Evolutionary conservation across 2,113 vertebrate species (phyloP), one percentile per base, ranked within the genome.

Genomic region (Sceloporus undulatus): DNA sequence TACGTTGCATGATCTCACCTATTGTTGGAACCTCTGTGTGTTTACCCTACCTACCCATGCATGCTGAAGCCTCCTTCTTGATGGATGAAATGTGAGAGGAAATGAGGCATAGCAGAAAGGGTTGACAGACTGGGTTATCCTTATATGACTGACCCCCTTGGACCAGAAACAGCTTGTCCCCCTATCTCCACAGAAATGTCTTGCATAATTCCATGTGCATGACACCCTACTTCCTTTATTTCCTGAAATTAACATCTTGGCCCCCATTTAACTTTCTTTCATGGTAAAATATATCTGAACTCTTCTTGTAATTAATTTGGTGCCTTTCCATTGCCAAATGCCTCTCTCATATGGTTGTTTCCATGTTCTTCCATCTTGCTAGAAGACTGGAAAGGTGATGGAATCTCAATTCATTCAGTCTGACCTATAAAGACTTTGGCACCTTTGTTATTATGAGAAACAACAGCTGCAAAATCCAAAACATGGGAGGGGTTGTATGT

Each of bases 381-480:
- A 83, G 56, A 84, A 71, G 59, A 4, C 29, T 66, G 77, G 54
- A 56, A 83, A 42, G 0, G 2, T 0, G 0, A 14, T 9, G 79
- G 77, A 65, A 84, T 81, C 8, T 71, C 19, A 10, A 2, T 7
- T 59, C 65, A 73, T 48, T 87, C 18, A 70, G 21, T 48, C 3
- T 42, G 90, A 91, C 87, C 84, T 73, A 75, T 84, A 91, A 90
- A 93, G 85, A 68, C 19, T 82, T 88, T 65, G 78, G 74, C 81
- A 84, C 9, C 76, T 88, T 68, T 88, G 27, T 85, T 83, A 73
- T 74, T 75, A 71, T 52, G 82, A 76, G 38, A 62, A 90, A 88
- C 77, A 89, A 80, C 84, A 87, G 73, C 68, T 79, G 34, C 73
- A 82, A 70, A 59, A 73, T 84, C 14, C 71, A 85, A 56, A 87